A percentile compares a stretch with the other conserved stretches of the same genome.
Evolutionary conservation across 2,113 vertebrate species (phyloP).

Genomic region (Cavia porcellus): DNA sequence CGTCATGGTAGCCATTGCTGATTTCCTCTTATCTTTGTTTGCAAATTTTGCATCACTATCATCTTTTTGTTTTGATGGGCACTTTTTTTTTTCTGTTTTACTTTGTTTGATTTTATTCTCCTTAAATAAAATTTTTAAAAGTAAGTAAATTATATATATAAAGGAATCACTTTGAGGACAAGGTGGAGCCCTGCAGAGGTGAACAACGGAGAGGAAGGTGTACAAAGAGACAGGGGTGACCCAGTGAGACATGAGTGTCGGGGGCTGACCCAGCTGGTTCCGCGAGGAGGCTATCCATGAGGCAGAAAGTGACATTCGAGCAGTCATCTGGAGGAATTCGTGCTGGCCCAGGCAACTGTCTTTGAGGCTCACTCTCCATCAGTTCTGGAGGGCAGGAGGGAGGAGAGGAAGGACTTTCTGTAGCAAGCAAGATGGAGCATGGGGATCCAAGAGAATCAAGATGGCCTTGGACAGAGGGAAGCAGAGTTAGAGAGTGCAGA

Average conservation of each 20-base stretch:
- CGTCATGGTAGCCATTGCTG: no score
- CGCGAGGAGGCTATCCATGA: fast-evolving
- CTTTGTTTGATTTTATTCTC: no score
- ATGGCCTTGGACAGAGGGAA: no score
- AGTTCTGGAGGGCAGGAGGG: fast-evolving
- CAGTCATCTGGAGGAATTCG: neutral
- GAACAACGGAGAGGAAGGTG: neutral
- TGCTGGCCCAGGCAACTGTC: fast-evolving
- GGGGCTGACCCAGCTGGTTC: neutral
- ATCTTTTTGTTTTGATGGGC: no score
- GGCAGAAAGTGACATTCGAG: fast-evolving
- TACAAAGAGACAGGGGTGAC: fast-evolving
- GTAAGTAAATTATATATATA: no score
- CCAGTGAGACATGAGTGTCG: fast-evolving
- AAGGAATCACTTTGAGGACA: neutral
- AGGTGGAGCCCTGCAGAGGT: neutral
- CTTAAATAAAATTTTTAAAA: no score
- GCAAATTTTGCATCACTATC: no score
- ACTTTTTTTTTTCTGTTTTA: no score
- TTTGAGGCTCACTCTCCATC: neutral
- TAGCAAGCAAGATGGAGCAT: fast-evolving
- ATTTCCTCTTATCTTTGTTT: no score
- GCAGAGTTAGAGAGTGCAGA: no score
- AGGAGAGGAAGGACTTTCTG: neutral
- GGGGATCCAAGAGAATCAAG: fast-evolving